Base-by-base conservation (phyloP, 2,113 vertebrate genomes). In the Bombycilla garrulus region DNA sequence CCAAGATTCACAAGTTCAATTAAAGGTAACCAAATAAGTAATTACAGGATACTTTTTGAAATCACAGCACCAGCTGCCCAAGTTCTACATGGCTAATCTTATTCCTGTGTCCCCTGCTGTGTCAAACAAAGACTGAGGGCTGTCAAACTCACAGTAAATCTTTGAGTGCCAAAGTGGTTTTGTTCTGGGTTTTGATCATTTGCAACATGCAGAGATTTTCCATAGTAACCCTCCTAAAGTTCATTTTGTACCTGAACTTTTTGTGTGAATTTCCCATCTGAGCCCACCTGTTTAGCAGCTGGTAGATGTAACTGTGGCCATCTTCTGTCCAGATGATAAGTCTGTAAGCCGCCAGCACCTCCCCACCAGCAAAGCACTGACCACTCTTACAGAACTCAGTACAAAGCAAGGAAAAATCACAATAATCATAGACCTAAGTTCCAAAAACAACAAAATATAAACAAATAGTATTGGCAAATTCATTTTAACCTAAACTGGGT, bases 281-380 rank as follows among this genome's bases (percentile, higher is more conserved):
- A 97, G 95, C 98, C 98, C 98, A 99, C 98, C 98, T 98, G 98
- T 98, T 98, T 51, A 98, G 97, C 98, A 99, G 98, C 98, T 98
- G 98, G 98, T 98, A 98, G 97, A 98, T 98, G 66, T 97, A 98
- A 91, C 98, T 97, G 91, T 96, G 97, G 76, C 98, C 98, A 45
- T 97, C 98, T 90, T 98, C 97, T 22, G 98, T 98, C 98, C 98
- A 98, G 93, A 98, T 92, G 88, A 98, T 98, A 64, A 98, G 94
- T 93, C 98, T 97, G 96, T 98, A 96, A 72, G 98, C 96, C 25
- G 98, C 97, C 17, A 98, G 97, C 62, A 98, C 97, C 66, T 98
- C 98, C 11, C 98, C 98, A 31, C 98, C 98, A 64, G 98, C 96
- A 92, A 98, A 98, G 70, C 81, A 76, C 57, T 97, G 94, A 26